Evolutionary conservation across 1,140 invertebrate species (phyloP), one percentile per base, ranked within the genome.

Genomic region (Diuraphis noxia): DNA sequence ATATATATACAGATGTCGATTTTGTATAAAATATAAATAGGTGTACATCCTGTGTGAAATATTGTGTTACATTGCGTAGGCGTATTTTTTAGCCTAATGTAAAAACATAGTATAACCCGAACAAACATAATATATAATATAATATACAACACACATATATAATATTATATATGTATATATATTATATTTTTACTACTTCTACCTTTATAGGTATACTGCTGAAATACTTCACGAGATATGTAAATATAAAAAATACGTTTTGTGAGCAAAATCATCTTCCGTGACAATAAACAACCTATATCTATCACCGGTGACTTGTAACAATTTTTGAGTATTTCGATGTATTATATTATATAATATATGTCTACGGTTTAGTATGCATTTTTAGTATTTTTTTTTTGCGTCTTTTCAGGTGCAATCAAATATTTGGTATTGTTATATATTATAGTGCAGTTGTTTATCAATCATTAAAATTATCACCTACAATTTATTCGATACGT

Each of bases 41-140:
- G 85, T 87, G 85, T 87, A 87, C 52, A 56, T 87, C 85, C 85
- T 56, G 85, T 87, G 85, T 87, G 85, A 87, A 87, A 56, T 56
- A 38, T 87, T 56, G 34, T 38, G 46, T 25, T 87, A 56, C 25
- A 87, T 38, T 56, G 85, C 49, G 85, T 87, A 87, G 85, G 85
- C 85, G 85, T 87, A 87, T 87, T 87, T 87, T 72, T 87, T 52
- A 40, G 52, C 36, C 4, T 10, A 17, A 36, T 56, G 49, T 56
- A 87, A 87, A 87, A 87, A 87, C 85, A 0, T 10, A 63, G 81
- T 84, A 84, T 84, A 84, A 25, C 6, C 13, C n/a, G 38, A n/a
- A 84, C 30, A 43, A 13, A 72, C n/a, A 19, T 84, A n/a, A n/a
- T n/a, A n/a, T n/a, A n/a, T n/a, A n/a, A n/a, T n/a, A 84, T 25